Percentiles rank a stretch among this genome's conserved stretches.
Conservation (phyloP, 92 coral and sea anemone genomes). For the Chrysogorgia sp. region DNA sequence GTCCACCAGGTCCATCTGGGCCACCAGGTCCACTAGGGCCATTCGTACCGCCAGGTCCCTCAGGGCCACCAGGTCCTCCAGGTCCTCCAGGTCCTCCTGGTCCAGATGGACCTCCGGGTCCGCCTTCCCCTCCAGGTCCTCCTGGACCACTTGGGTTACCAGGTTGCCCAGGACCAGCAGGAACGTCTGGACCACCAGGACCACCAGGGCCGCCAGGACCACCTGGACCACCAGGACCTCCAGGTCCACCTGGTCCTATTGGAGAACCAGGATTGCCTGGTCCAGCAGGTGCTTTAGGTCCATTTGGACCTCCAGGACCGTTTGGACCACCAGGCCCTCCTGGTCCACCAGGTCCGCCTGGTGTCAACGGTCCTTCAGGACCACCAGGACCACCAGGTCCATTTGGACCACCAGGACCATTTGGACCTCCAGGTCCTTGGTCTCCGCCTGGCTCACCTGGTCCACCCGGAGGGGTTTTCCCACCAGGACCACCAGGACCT, state of each 20-base stretch:
- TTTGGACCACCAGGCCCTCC: slow-evolving; percentile 47
- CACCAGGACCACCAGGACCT: slow-evolving; percentile 73
- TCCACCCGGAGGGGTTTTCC: no score
- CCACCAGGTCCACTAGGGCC: slow-evolving; percentile 31
- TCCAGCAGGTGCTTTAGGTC: slow-evolving; percentile 62
- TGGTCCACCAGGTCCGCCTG: slow-evolving; percentile 51
- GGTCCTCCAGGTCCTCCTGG: slow-evolving; percentile 85
- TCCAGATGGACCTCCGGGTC: slow-evolving; percentile 57
- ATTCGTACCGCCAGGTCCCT: slow-evolving; percentile 26
- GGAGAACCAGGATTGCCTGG: slow-evolving; percentile 72
- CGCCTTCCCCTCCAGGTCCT: slow-evolving; percentile 46
- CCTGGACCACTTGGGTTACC: not conserved
- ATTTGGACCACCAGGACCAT: slow-evolving; percentile 77
- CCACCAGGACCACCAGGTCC: slow-evolving; percentile 68
- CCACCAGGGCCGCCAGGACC: slow-evolving; percentile 45
- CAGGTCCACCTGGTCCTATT: slow-evolving; percentile 61
- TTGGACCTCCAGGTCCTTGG: slow-evolving; percentile 77
- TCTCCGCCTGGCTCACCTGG: no score
- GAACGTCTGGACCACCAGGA: not conserved
- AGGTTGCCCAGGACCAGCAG: not conserved
- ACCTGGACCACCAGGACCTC: slow-evolving; percentile 58
- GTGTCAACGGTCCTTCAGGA: slow-evolving; percentile 7
- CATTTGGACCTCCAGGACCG: slow-evolving; percentile 61
- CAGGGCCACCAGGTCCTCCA: slow-evolving; percentile 67
- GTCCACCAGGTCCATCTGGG: slow-evolving; percentile 37